Evolutionary conservation across 2,888 invertebrate species (phyloP), one percentile per base, ranked within the genome.

Genomic region (Drosophila prostipennis): DNA sequence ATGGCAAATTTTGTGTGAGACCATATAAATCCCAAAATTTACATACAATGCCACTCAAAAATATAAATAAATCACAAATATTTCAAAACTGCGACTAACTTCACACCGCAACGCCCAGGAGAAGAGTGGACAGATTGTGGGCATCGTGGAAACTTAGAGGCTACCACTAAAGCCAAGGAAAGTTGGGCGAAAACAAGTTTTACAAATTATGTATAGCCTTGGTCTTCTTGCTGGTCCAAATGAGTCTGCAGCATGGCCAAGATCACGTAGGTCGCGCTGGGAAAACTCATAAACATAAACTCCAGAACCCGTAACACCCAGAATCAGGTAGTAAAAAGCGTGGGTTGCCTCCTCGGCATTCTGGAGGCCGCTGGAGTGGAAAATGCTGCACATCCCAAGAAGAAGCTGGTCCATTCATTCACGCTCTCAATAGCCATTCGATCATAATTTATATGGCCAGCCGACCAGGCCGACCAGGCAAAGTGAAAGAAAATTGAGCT

Each of bases 401-500:
- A 40, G 43, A 42, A 32, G 59, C 40, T 45, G 57, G 46, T 58
- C 68, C 57, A 68, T 52, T 46, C 49, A 40, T 52, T 51, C 49
- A 36, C 59, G 70, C 61, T 64, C 85, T 55, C 71, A 77, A 81
- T 82, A 78, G 72, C 82, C 77, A 82, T 74, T 78, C 80, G 81
- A 81, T 85, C 76, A 84, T 76, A 76, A 74, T 85, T 78, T 72
- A 68, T 84, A 58, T 64, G 53, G 19, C 74, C n/a, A n/a, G n/a
- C n/a, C n/a, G n/a, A n/a, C n/a, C n/a, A n/a, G n/a, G n/a, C n/a
- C n/a, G n/a, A n/a, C n/a, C n/a, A n/a, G n/a, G n/a, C n/a, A 32
- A 19, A 48, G 48, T 48, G 48, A 54, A 85, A 79, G 85, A 84
- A 69, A 82, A 80, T 79, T 79, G 71, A 79, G 76, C 80, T 74